Percentiles rank a stretch among this genome's conserved stretches.
Conservation (phyloP, 2,797 vertebrate genomes). For the Otus scops region DNA sequence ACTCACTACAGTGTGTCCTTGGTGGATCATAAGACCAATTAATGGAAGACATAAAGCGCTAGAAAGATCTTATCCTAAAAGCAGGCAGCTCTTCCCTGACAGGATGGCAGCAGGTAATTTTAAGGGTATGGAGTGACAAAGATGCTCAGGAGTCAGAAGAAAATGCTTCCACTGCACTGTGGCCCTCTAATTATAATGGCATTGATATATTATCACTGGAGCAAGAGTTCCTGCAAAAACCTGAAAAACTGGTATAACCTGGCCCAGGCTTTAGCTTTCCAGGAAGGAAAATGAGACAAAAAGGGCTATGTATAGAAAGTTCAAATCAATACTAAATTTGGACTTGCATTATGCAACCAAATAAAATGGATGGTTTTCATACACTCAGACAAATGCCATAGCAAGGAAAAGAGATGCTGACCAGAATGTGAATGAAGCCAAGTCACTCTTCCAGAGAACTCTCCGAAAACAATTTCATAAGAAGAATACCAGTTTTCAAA, state of each 20-base stretch:
- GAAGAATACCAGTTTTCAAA: conserved; percentile 1
- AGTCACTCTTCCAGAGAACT: conserved; percentile 30
- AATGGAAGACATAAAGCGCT: background rate
- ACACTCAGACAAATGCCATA: conserved; percentile 10
- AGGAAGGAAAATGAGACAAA: background rate
- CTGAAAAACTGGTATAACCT: background rate
- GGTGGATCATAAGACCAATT: background rate
- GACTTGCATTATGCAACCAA: background rate
- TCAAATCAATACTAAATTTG: conserved; percentile 11
- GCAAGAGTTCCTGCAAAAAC: background rate
- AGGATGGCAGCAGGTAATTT: background rate
- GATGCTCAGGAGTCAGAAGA: background rate
- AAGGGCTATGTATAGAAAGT: background rate
- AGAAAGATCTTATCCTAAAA: background rate
- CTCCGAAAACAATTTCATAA: background rate
- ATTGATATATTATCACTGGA: background rate
- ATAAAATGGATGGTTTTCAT: background rate
- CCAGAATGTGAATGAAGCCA: background rate
- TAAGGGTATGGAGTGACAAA: background rate
- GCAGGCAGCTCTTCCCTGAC: background rate
- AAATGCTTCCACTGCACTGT: background rate
- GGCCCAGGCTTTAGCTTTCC: background rate
- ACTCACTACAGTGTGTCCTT: background rate
- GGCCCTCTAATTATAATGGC: background rate
- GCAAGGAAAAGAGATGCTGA: conserved; percentile 17